Evolutionary conservation across 2,113 vertebrate genomes (phyloP).

Genomic region (Saimiri boliviensis): DNA sequence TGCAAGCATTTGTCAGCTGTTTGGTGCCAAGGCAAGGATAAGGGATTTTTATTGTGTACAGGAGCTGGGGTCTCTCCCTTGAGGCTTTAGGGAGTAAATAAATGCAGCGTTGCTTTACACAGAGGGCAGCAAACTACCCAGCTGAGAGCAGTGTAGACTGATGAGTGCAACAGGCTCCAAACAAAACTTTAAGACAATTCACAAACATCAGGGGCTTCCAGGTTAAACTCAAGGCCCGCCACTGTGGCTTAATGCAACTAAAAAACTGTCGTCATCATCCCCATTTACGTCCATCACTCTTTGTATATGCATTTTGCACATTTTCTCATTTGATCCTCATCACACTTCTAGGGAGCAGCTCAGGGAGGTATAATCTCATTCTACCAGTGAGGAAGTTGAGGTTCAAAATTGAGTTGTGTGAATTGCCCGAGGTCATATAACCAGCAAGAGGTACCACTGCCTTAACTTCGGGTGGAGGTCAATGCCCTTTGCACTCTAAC

Average conservation of each 20-base stretch:
- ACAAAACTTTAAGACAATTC: not conserved
- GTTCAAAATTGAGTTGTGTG: not conserved
- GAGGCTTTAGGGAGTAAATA: not conserved
- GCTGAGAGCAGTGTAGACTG: rapidly evolving
- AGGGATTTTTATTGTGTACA: not conserved
- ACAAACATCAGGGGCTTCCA: not conserved
- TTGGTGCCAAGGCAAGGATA: not conserved
- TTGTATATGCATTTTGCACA: not conserved
- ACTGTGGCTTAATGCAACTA: not conserved
- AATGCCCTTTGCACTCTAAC: not conserved
- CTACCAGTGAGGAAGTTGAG: not conserved
- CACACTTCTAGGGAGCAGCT: not conserved
- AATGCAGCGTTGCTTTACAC: not conserved
- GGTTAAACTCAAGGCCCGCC: not conserved
- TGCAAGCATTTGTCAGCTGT: not conserved
- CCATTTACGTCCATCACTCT: no score
- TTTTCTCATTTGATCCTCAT: not conserved
- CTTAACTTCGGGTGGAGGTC: not conserved
- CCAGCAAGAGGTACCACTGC: rapidly evolving
- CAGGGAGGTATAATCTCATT: not conserved
- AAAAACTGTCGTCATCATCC: no score
- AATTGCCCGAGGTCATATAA: not conserved
- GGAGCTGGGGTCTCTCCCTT: not conserved
- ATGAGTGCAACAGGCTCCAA: not conserved
- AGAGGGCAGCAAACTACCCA: not conserved